Evolutionary conservation across 1,140 invertebrate species (phyloP).

Genomic region (Luehdorfia chinensis): DNA sequence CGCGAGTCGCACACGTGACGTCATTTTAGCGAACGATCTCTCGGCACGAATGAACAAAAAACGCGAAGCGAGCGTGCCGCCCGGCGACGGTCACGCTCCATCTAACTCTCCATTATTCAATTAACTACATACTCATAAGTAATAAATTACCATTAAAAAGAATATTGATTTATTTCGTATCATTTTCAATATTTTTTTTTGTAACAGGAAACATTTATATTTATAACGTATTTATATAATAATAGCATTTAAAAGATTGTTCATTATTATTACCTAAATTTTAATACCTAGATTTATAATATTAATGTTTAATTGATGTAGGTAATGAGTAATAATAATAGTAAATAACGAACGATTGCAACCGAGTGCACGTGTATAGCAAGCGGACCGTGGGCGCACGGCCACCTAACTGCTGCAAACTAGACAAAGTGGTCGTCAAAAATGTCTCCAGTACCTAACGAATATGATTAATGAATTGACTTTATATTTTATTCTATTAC

Average conservation of each 20-base stretch:
- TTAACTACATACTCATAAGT: constrained; percentile 76
- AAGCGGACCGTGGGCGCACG: constrained; percentile 22
- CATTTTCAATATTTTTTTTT: constrained; percentile 77
- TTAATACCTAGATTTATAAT: constrained; percentile 76
- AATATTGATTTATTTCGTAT: constrained; percentile 77
- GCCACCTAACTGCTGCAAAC: constrained; percentile 10
- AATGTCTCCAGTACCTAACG: constrained; percentile 63
- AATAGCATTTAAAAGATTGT: constrained; percentile 78
- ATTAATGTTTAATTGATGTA: constrained; percentile 77
- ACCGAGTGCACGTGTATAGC: constrained; percentile 61
- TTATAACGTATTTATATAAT: constrained; percentile 79
- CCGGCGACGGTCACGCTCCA: constrained; percentile 55
- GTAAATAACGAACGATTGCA: constrained; percentile 73
- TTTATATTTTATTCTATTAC: constrained; percentile 74
- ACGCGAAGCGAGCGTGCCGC: constrained; percentile 68
- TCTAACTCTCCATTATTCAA: constrained; percentile 72
- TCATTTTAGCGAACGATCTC: constrained; percentile 55
- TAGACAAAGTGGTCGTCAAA: constrained; percentile 31
- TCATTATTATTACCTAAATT: constrained; percentile 78
- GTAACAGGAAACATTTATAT: constrained; percentile 79
- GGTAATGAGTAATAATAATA: constrained; percentile 74
- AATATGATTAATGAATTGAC: constrained; percentile 77
- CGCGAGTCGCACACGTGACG: constrained; percentile 28
- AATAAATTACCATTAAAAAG: constrained; percentile 76
- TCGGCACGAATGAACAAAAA: constrained; percentile 66